Conservation (phyloP, 1,140 invertebrate species). For the Drosophila seguyi region DNA sequence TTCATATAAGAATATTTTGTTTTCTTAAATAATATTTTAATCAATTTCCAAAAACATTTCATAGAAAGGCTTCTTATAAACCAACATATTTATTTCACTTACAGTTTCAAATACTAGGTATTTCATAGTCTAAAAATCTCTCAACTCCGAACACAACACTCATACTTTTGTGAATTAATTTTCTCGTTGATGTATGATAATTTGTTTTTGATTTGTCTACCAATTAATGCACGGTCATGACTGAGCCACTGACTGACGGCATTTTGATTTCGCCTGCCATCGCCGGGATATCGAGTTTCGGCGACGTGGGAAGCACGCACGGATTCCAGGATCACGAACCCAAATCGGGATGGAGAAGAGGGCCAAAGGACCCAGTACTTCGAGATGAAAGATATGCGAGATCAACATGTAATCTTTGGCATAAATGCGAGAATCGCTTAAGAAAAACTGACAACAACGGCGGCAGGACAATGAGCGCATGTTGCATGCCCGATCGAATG, state of each 20-base stretch:
- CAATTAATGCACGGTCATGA: conserved; percentile 74
- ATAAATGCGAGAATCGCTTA: conserved; percentile 76
- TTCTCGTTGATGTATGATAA: conserved; percentile 22
- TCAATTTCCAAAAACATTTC: too few species aligned
- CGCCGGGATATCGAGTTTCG: conserved; percentile 62
- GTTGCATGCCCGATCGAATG: conserved; percentile 81
- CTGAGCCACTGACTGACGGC: conserved; percentile 67
- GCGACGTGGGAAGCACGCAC: conserved; percentile 79
- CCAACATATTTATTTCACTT: too few species aligned
- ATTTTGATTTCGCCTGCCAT: conserved; percentile 68
- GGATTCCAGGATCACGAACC: conserved; percentile 39
- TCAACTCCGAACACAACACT: neutral
- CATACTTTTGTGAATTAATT: conserved; percentile 8
- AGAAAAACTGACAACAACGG: conserved; percentile 61
- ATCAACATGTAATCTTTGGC: conserved; percentile 82
- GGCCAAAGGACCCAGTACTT: conserved; percentile 46
- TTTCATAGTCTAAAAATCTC: neutral
- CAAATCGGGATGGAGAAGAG: conserved; percentile 4
- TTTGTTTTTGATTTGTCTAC: conserved; percentile 41
- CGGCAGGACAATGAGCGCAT: conserved; percentile 64
- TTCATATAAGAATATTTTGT: too few species aligned
- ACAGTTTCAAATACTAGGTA: neutral
- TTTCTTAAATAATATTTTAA: too few species aligned
- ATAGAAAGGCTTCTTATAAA: too few species aligned
- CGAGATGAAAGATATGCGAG: conserved; percentile 81